Base-by-base conservation (phyloP, 2,797 vertebrate species). In the Amniataba percoides region DNA sequence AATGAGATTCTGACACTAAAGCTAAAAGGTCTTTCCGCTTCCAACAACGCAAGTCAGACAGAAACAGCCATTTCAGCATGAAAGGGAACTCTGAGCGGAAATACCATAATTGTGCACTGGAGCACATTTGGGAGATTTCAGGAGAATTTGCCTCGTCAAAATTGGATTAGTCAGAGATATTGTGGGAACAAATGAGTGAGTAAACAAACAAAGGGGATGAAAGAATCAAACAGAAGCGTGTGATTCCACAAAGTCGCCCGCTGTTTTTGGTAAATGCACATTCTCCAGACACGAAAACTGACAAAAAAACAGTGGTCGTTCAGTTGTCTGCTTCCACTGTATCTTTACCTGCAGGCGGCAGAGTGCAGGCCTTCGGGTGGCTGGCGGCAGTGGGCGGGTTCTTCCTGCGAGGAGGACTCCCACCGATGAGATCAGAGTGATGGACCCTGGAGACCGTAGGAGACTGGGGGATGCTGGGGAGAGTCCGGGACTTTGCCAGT, bases 381-480 rank as follows among this genome's bases (percentile, higher is more conserved):
- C 92, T 1, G 89, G 62, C 70, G 63, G 67, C 74, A 36, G 88
- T 18, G 4, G 90, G 49, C 23, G 19, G 74, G 58, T 77, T 86
- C 89, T 72, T 96, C 77, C 91, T 89, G 75, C 82, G 82, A 5
- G 89, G 90, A 27, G 93, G 93, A 78, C 93, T 95, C 58, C 93
- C 89, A 25, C 92, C 87, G 19, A 92, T 82, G 34, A 94, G 89
- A 72, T 95, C 93, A 0, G 95, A 88, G 71, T 92, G 95, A 34
- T 96, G 94, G 58, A 96, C 90, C 53, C 96, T 94, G 91, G 94
- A 94, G 67, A 96, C 92, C 0, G 96, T 94, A 0, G 97, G 97
- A 2, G 97, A 98, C 95, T 97, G 97, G 0, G 97, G 97, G 86
- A 98, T 98, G 95, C 97, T 98, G 89, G 97, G 97, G 69, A 98